Evolutionary conservation across 2,888 invertebrate genomes (phyloP).

Genomic region (Xanthia icteritia): DNA sequence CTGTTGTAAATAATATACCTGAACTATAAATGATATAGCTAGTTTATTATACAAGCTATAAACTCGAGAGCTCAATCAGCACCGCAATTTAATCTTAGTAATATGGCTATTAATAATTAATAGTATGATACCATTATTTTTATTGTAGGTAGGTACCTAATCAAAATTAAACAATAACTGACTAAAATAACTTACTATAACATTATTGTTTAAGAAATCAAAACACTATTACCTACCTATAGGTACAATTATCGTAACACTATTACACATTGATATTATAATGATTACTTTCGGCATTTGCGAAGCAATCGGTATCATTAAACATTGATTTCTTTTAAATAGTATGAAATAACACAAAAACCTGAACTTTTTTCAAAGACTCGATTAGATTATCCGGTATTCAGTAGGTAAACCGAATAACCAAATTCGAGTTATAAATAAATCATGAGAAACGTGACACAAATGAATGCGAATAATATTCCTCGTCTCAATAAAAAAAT

Average conservation of each 20-base stretch:
- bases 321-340: not conserved
- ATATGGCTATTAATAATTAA: not conserved
- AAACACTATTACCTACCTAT: not conserved
- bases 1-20: not conserved
- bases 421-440: constrained; percentile 11
- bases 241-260: not conserved
- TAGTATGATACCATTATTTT: not conserved
- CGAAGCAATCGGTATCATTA: not conserved
- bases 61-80: not conserved
- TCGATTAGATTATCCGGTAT: not conserved
- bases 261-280: too few species aligned
- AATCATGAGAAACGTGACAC: constrained; percentile 36
- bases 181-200: not conserved
- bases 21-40: not conserved
- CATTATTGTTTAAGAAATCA: not conserved
- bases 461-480: constrained; percentile 17
- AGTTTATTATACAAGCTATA: not conserved
- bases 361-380: not conserved
- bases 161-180: not conserved
- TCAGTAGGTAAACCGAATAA: not conserved
- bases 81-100: constrained; percentile 1
- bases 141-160: not conserved
- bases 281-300: not conserved
- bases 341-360: not conserved
- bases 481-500: constrained; percentile 13